phyloP scores from a whole-genome alignment of 1,140 invertebrate species.

The Melipona quadrifasciata region DNA sequence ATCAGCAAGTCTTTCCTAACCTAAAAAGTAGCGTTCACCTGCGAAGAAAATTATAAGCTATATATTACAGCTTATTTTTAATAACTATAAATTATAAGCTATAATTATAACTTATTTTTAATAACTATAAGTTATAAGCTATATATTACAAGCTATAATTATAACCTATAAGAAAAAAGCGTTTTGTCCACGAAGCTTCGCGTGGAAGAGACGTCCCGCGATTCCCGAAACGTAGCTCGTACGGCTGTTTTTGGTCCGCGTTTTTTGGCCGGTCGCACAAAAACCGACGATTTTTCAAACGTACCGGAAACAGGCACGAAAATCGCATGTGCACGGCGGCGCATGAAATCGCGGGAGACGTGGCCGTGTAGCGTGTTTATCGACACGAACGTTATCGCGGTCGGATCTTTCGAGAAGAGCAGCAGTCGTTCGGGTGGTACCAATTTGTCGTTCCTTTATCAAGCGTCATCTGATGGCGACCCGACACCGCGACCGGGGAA shows the following conservation, averaged over 20 bases:
- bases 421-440: constrained; percentile 79
- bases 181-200: not conserved
- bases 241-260: too few relatives aligned
- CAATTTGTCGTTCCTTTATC: constrained; percentile 80
- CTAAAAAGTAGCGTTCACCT: too few relatives aligned
- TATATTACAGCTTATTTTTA: too few relatives aligned
- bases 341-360: constrained; percentile 53
- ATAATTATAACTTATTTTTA: too few relatives aligned
- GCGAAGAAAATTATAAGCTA: too few relatives aligned
- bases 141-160: too few relatives aligned
- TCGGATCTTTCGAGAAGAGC: constrained; percentile 74
- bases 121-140: too few relatives aligned
- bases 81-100: too few relatives aligned
- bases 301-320: constrained; percentile 43
- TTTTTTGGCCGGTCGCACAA: not conserved
- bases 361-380: constrained; percentile 71
- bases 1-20: too few relatives aligned
- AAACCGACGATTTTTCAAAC: constrained; percentile 40
- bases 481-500: constrained; percentile 74
- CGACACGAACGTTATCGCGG: constrained; percentile 73
- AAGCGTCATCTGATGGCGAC: constrained; percentile 79
- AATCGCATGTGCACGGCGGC: constrained; percentile 34
- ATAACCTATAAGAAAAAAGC: too few relatives aligned
- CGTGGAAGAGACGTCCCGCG: not conserved
- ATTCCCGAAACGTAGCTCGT: not conserved